Evolutionary conservation across 2,888 invertebrate genomes (phyloP), one percentile per base, ranked within the genome.

Genomic region (Pachydiplax longipennis): DNA sequence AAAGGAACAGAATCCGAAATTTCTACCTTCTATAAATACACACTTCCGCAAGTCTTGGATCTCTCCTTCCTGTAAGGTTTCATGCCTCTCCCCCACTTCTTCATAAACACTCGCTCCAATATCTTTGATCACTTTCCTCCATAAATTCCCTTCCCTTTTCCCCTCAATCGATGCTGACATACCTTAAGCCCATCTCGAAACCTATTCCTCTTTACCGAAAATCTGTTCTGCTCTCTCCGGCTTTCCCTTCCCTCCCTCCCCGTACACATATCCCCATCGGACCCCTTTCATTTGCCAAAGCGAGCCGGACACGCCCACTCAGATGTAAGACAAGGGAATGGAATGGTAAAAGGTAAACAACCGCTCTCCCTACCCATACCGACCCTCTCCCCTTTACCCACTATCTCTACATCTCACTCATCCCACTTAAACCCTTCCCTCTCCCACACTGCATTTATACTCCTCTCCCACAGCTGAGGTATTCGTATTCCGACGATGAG

Each of bases 291-390:
- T 83, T 83, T 53, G 82, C 82, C 82, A 83, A 83, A 48, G 82
- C 82, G 53, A 53, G 18, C 48, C 12, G 82, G 82, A 83, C 82
- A 83, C 82, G 82, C 82, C 82, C 18, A n/a, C 53, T 13, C 82
- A 83, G 82, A 83, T 83, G 82, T 83, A 31, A 83, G 82, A 83
- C 82, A 83, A 83, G 82, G 53, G 82, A 83, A 83, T 48, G 82
- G 82, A 83, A 83, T 83, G 44, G 53, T 83, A 83, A 83, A 83
- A 83, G 82, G 82, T 83, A 83, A 83, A 83, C 82, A 83, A 53
- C 82, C 82, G 82, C 80, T 31, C 25, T 25, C 80, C 35, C 31
- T 0, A 13, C 18, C 35, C 80, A 10, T 35, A 37, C 35, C 37
- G 12, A 13, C 35, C 31, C 31, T 31, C 80, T 35, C 18, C 1